Conservation (phyloP, 1,140 invertebrate genomes). For the Oreohelix idahoensis region DNA sequence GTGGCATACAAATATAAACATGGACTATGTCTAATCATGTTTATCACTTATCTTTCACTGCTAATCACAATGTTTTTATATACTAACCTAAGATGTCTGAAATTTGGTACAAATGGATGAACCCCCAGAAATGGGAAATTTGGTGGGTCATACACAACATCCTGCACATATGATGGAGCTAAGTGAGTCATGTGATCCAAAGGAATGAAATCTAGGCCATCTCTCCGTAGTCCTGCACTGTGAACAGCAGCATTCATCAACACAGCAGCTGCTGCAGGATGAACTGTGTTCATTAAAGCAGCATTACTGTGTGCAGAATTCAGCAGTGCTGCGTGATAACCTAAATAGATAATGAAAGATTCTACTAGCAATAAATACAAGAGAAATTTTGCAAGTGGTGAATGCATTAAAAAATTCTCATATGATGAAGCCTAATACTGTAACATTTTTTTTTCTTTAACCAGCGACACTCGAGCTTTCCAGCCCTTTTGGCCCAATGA, state of each 20-base stretch:
- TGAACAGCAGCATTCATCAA: constrained; percentile 22
- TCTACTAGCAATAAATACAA: neutral
- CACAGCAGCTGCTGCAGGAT: constrained; percentile 22
- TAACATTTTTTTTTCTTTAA: too few species aligned
- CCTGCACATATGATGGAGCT: constrained; percentile 36
- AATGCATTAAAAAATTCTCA: too few species aligned
- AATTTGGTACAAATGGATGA: constrained; percentile 53
- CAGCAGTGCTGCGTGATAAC: constrained; percentile 20
- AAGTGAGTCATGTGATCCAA: constrained; percentile 41
- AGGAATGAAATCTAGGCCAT: constrained; percentile 30
- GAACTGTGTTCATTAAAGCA: constrained; percentile 1
- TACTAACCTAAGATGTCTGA: constrained; percentile 55
- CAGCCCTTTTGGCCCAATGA: too few species aligned
- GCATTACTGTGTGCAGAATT: neutral
- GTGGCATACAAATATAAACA: too few species aligned
- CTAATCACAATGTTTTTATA: too few species aligned
- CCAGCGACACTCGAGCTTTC: too few species aligned
- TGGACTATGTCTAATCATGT: too few species aligned
- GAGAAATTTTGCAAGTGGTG: neutral
- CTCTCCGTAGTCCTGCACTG: constrained; percentile 13
- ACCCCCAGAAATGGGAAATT: constrained; percentile 52
- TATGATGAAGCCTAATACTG: too few species aligned
- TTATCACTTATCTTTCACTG: too few species aligned
- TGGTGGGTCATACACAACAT: constrained; percentile 43
- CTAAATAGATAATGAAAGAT: neutral